Conservation (phyloP, 2,113 vertebrate species). For the Mobula birostris region DNA sequence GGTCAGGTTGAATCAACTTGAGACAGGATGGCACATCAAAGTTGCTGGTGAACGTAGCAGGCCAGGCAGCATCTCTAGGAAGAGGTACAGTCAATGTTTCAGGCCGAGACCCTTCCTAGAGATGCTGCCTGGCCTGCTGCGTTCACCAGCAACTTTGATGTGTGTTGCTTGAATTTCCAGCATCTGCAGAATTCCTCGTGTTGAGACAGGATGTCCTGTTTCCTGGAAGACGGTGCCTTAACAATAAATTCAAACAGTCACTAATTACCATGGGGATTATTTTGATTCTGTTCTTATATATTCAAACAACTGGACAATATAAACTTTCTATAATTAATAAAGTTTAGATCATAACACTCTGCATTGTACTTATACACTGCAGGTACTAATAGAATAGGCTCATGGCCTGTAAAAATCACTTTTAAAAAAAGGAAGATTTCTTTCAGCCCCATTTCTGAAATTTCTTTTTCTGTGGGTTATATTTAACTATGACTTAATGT, state of each 20-base stretch:
- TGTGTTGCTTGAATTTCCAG: no score
- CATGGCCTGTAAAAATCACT: neutral
- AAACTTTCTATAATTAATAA: no score
- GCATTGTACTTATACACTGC: neutral
- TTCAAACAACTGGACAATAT: neutral
- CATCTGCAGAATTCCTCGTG: no score
- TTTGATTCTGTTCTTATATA: neutral
- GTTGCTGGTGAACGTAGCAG: no score
- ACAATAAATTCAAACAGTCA: neutral
- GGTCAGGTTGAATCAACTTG: neutral
- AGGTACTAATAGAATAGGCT: neutral
- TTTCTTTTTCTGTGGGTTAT: neutral
- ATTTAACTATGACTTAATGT: neutral
- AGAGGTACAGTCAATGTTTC: no score
- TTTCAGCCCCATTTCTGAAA: neutral
- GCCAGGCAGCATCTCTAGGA: no score
- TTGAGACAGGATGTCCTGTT: slow-evolving; percentile 33
- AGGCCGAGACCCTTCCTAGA: no score
- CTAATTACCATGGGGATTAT: slow-evolving; percentile 10
- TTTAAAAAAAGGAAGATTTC: neutral
- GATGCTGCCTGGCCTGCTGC: no score
- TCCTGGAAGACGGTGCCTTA: neutral
- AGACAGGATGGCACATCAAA: neutral
- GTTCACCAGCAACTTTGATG: no score
- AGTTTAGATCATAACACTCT: neutral